phyloP scores from a whole-genome alignment of 2,888 invertebrate species.

The Seladonia tumulorum region DNA sequence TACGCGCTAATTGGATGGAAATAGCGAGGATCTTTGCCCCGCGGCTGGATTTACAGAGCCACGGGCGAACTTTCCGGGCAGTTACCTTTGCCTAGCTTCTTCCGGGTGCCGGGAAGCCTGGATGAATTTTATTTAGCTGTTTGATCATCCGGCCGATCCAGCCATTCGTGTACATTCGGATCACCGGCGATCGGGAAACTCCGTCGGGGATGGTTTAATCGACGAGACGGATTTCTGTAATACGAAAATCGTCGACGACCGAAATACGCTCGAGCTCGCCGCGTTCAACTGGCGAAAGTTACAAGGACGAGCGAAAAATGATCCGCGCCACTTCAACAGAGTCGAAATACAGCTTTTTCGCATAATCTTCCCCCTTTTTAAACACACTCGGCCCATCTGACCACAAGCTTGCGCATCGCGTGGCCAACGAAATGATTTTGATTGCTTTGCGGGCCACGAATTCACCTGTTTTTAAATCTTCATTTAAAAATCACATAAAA shows the following conservation, averaged over 20 bases:
- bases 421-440: too few relatives aligned
- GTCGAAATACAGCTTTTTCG: too few relatives aligned
- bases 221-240: neutral
- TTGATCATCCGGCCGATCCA: neutral
- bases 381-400: too few relatives aligned
- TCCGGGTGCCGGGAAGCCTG: slow-evolving; percentile 1
- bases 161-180: slow-evolving; percentile 10
- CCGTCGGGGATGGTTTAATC: neutral
- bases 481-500: too few relatives aligned
- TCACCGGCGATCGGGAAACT: neutral
- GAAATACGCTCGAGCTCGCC: neutral
- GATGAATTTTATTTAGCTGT: slow-evolving; percentile 11
- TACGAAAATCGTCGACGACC: neutral
- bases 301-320: too few relatives aligned
- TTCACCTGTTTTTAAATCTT: too few relatives aligned
- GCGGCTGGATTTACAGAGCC: slow-evolving; percentile 41
- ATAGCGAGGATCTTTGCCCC: slow-evolving; percentile 53
- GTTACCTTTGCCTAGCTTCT: slow-evolving; percentile 3
- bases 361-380: too few relatives aligned
- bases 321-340: too few relatives aligned
- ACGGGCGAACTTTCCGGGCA: slow-evolving; percentile 20
- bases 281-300: too few relatives aligned
- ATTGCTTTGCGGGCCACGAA: too few relatives aligned
- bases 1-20: slow-evolving; percentile 62
- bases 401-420: too few relatives aligned